Base-by-base conservation (phyloP, 2,113 vertebrate genomes). In the Potamarius usumacintae region DNA sequence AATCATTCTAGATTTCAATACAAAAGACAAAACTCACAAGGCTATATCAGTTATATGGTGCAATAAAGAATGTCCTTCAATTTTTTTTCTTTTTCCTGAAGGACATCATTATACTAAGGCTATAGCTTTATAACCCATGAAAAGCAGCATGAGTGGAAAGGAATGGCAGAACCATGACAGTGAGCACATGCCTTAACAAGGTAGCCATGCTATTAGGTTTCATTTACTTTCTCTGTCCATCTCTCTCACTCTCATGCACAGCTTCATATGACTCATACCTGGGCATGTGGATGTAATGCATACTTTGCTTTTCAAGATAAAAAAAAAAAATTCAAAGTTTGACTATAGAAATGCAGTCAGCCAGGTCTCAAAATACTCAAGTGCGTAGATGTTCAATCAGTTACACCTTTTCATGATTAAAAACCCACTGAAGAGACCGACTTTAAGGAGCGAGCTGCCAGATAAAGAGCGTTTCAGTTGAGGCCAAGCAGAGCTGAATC, bases 371-470 rank as follows among this genome's bases (percentile, higher is more conserved):
- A 58, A 34, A 58, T 57, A 18, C 78, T 58, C 17, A 80, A 80
- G 27, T 30, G 27, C 58, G 4, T 9, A 80, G 78, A 58, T 8
- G 8, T 58, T 58, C 27, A 34, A 80, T 80, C 76, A 27, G 3
- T 34, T 80, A 80, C 17, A 58, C 78, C n/a, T 80, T 80, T 58
- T 58, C 17, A 30, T 58, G 15, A 80, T 80, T 55, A 80, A 58
- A 80, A 80, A 57, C 7, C 17, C 52, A 78, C 25, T 27, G 50
- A 27, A 55, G 12, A 15, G 25, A 78, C 52, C 55, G 6, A 34
- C 1, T 34, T 42, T 42, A 42, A 42, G 17, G 34, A 58, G 22
- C 25, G 22, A n/a, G 74, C n/a, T 53, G 50, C 25, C 5, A n/a
- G 4, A 27, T 55, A 55, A 78, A 55, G 12, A 78, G 25, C 1